Percentiles rank a stretch among this genome's conserved stretches.
Evolutionary conservation across 2,888 invertebrate genomes (phyloP).

Genomic region (Aspidiotus destructor): DNA sequence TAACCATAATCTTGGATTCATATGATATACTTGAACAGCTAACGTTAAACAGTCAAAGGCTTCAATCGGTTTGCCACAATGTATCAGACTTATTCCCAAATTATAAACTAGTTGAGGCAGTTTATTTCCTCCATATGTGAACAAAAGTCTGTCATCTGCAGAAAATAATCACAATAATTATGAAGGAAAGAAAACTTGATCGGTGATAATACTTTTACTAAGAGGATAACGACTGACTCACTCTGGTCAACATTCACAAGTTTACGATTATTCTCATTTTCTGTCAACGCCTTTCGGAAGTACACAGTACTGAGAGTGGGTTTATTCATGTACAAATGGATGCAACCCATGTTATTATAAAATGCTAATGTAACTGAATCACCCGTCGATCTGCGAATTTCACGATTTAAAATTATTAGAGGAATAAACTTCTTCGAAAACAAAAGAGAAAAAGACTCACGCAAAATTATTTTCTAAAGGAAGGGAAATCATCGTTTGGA

Average conservation of each 20-base stretch:
- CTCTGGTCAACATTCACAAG: conserved; percentile 9
- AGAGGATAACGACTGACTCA: neutral
- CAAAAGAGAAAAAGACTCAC: conserved; percentile 5
- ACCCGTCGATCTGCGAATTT: conserved; percentile 46
- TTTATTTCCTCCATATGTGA: conserved; percentile 21
- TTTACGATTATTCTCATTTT: conserved; percentile 48
- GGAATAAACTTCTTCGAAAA: neutral
- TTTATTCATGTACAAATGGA: conserved; percentile 71
- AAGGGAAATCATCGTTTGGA: conserved; percentile 13
- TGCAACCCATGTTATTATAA: conserved; percentile 72
- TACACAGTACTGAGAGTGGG: conserved; percentile 69
- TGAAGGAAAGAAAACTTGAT: neutral
- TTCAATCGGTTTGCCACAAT: conserved; percentile 66
- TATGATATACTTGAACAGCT: conserved; percentile 72
- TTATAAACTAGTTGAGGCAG: conserved; percentile 62
- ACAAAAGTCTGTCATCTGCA: conserved; percentile 8
- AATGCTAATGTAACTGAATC: conserved; percentile 55
- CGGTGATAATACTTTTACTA: neutral
- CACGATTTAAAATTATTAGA: neutral
- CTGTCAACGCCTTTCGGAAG: conserved; percentile 66
- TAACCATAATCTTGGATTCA: conserved; percentile 84
- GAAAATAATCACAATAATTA: conserved; percentile 1
- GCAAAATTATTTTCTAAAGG: conserved; percentile 19
- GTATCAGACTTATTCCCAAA: conserved; percentile 71
- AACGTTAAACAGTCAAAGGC: conserved; percentile 87